Evolutionary conservation across 1,140 invertebrate species (phyloP).

Genomic region (Batillaria attramentaria): DNA sequence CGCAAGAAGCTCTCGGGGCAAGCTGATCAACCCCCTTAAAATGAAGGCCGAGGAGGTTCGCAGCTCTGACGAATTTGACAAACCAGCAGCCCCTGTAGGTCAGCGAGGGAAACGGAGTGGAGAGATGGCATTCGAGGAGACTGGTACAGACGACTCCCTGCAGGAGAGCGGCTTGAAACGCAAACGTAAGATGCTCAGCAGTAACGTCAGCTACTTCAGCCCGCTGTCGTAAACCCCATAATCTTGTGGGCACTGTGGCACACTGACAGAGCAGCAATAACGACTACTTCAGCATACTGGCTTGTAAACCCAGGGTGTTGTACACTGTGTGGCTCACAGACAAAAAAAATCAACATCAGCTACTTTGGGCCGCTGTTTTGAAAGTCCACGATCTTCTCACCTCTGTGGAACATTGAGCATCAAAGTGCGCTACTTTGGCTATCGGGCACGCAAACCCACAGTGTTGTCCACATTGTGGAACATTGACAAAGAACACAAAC

Average conservation of each 20-base stretch:
- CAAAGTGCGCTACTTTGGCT: no score
- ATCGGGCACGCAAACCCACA: no score
- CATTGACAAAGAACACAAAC: no score
- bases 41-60: neutral
- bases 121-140: constrained; percentile 33
- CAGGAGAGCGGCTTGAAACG: constrained; percentile 37
- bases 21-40: neutral
- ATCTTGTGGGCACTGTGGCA: neutral
- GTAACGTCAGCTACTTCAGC: constrained; percentile 35
- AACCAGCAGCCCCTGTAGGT: constrained; percentile 12
- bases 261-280: no score
- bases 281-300: no score
- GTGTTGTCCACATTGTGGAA: no score
- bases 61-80: constrained; percentile 51
- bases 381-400: no score
- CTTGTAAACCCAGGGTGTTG: no score
- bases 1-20: neutral
- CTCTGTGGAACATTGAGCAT: no score
- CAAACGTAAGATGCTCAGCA: constrained; percentile 43
- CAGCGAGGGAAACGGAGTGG: constrained; percentile 13
- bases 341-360: no score
- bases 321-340: no score
- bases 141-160: constrained; percentile 27
- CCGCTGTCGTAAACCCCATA: constrained; percentile 8
- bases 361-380: no score